Evolutionary conservation across 1,140 invertebrate genomes (phyloP).

Genomic region (Paraescarpia echinospica): DNA sequence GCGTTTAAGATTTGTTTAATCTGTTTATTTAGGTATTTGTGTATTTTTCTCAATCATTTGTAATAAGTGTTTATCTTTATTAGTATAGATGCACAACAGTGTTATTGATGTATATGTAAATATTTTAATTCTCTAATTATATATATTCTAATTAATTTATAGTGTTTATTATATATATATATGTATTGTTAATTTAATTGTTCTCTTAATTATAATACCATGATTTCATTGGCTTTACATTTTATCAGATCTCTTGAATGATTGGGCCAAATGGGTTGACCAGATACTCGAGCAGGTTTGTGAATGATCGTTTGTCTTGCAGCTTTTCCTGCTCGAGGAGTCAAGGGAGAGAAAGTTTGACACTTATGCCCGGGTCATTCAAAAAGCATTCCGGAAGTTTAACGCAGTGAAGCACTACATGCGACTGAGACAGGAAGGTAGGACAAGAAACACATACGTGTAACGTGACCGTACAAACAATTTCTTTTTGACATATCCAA

Average conservation of each 20-base stretch:
- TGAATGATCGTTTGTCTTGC: constrained; percentile 33
- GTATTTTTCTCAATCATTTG: too few species aligned
- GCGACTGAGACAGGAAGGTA: constrained; percentile 67
- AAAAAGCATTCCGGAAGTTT: constrained; percentile 73
- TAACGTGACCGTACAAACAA: neutral
- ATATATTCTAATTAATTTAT: too few species aligned
- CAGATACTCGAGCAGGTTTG: neutral
- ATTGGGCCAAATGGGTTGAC: neutral
- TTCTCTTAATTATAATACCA: too few species aligned
- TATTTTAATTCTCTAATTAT: too few species aligned
- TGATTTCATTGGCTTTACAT: too few species aligned
- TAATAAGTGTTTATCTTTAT: too few species aligned
- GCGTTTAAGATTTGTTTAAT: too few species aligned
- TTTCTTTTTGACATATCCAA: too few species aligned
- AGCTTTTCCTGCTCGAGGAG: constrained; percentile 77
- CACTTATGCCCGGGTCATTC: constrained; percentile 70
- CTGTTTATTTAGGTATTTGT: too few species aligned
- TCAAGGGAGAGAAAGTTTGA: constrained; percentile 73
- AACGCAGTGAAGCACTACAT: constrained; percentile 68
- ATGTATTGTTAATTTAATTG: too few species aligned
- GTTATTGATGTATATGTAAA: too few species aligned
- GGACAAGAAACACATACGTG: neutral
- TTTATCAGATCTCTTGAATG: neutral
- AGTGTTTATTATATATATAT: neutral
- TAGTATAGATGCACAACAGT: too few species aligned